Evolutionary conservation across 2,888 invertebrate genomes (phyloP).

Genomic region (Falcaria lacertinaria): DNA sequence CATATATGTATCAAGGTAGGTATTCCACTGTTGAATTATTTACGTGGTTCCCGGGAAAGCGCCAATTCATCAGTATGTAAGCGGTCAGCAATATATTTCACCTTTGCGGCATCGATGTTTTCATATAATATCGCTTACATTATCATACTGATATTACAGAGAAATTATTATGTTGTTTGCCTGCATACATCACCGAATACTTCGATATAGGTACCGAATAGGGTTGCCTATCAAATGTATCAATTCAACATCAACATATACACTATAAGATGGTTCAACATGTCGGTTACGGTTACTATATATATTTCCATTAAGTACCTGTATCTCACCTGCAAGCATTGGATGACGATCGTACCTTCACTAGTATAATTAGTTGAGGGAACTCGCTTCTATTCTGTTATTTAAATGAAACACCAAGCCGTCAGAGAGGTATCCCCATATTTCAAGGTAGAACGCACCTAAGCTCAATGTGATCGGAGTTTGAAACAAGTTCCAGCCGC

Average conservation of each 20-base stretch:
- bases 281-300: too few relatives aligned
- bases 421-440: slow-evolving; percentile 41
- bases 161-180: neutral
- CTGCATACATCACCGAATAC: neutral
- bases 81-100: neutral
- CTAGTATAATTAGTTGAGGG: slow-evolving; percentile 15
- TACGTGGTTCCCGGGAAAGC: neutral
- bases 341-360: neutral
- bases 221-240: too few relatives aligned
- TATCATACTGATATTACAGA: neutral
- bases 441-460: slow-evolving; percentile 63
- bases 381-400: slow-evolving; percentile 36
- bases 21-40: slow-evolving; percentile 4
- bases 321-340: neutral
- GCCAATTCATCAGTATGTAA: neutral
- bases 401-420: slow-evolving; percentile 36
- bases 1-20: neutral
- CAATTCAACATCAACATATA: too few relatives aligned
- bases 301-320: too few relatives aligned
- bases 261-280: too few relatives aligned
- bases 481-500: slow-evolving; percentile 48
- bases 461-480: slow-evolving; percentile 56
- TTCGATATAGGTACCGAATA: too few relatives aligned
- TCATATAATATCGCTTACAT: neutral
- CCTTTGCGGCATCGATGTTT: neutral